Percentiles rank a stretch among this genome's conserved stretches.
These are phyloP conservation scores for Lepisosteus osseus DNA, from an alignment of 2,113 vertebrate species.

Conservation along the genomic window DNA sequence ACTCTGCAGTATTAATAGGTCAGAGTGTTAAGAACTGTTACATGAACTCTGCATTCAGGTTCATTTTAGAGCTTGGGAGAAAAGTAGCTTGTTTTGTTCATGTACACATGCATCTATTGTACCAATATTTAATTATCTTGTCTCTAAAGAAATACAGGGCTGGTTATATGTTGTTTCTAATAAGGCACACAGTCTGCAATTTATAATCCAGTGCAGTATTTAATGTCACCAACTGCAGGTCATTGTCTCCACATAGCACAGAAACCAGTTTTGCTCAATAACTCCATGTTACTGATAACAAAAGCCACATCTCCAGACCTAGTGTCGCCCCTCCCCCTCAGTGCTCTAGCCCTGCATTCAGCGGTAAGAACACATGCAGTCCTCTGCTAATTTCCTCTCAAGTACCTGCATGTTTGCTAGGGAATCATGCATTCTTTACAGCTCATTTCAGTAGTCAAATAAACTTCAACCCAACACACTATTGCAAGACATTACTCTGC, in stretches of 20 bases:
- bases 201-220: not conserved
- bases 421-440: not conserved
- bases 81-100: no score
- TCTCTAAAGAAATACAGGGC: no score
- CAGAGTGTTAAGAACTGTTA: no score
- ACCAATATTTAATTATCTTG: no score
- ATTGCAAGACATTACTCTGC: not conserved
- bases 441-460: not conserved
- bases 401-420: not conserved
- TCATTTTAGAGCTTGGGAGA: no score
- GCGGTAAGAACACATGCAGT: not conserved
- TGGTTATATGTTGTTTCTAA: no score
- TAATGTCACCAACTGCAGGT: not conserved
- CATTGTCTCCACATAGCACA: not conserved
- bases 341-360: not conserved
- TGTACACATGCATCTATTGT: no score
- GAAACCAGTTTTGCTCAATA: not conserved
- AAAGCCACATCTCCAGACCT: slow-evolving; percentile 9
- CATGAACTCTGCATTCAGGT: no score
- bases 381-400: not conserved
- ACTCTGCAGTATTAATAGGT: no score
- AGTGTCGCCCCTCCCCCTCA: slow-evolving; percentile 14
- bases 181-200: not conserved
- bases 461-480: not conserved
- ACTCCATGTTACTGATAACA: slow-evolving; percentile 14